These are phyloP conservation scores for Drosophila gunungcola DNA, from an alignment of 1,140 invertebrate species.

Conservation along the genomic window DNA sequence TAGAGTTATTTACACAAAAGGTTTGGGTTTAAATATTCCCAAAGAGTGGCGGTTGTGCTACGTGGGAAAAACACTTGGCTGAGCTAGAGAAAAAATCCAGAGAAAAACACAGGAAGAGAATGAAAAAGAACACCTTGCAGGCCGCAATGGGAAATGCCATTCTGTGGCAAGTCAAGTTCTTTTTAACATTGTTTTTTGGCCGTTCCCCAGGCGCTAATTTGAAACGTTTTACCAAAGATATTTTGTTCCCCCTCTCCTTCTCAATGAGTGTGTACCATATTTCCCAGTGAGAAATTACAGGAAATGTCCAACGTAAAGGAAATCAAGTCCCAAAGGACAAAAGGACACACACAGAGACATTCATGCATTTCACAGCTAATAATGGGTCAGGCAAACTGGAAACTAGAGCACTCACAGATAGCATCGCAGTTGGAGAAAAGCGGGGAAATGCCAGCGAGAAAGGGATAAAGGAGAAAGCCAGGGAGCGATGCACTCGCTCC, in stretches of 20 bases:
- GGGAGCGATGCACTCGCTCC: conserved; percentile 70
- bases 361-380: conserved; percentile 59
- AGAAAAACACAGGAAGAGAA: conserved; percentile 19
- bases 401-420: conserved; percentile 74
- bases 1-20: conserved; percentile 18
- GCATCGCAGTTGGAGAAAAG: conserved; percentile 47
- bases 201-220: conserved; percentile 75
- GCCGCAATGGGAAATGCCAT: conserved; percentile 40
- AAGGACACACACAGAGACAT: conserved; percentile 46
- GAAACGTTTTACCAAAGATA: conserved; percentile 44
- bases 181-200: conserved; percentile 22
- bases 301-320: conserved; percentile 65
- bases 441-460: conserved; percentile 12
- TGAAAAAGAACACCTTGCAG: conserved; percentile 23
- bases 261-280: conserved; percentile 20
- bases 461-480: conserved; percentile 34
- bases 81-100: conserved; percentile 4
- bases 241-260: background rate
- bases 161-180: conserved; percentile 53
- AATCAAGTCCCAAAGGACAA: conserved; percentile 77
- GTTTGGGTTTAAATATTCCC: conserved; percentile 37
- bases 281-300: conserved; percentile 71
- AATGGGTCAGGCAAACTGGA: conserved; percentile 58
- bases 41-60: conserved; percentile 10
- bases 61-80: conserved; percentile 32